These are phyloP conservation scores for Odontamblyopus rebecca DNA, from an alignment of 2,797 vertebrate species.

Conservation along the genomic window DNA sequence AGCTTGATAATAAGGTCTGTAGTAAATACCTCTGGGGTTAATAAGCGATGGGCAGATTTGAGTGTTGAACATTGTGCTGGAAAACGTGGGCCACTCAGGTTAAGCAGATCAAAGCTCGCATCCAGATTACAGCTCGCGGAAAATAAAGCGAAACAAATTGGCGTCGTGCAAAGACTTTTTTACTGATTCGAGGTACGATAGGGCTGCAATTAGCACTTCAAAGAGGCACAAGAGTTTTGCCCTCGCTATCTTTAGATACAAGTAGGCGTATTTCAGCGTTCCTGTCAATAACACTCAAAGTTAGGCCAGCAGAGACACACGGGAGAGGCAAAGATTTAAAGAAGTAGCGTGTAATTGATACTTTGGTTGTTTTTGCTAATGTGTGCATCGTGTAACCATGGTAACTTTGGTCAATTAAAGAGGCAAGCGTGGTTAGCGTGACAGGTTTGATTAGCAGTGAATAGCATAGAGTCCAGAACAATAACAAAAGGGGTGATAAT, in stretches of 20 bases:
- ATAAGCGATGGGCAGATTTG: slow-evolving; percentile 51
- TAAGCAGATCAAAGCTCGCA: slow-evolving; percentile 64
- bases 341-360: not conserved
- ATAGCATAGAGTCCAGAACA: too few relatives aligned
- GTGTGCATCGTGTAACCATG: too few relatives aligned
- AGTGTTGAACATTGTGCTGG: slow-evolving; percentile 41
- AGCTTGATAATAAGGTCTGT: slow-evolving; percentile 59
- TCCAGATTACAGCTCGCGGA: slow-evolving; percentile 57
- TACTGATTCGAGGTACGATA: slow-evolving; percentile 63
- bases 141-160: slow-evolving; percentile 70
- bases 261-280: slow-evolving; percentile 58
- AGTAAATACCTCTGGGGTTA: slow-evolving; percentile 69
- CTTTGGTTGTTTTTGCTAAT: too few relatives aligned
- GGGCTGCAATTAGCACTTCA: slow-evolving; percentile 75
- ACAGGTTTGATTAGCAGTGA: too few relatives aligned
- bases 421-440: too few relatives aligned
- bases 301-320: slow-evolving; percentile 2
- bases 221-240: slow-evolving; percentile 59
- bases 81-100: slow-evolving; percentile 40
- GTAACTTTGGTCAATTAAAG: too few relatives aligned
- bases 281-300: slow-evolving; percentile 62
- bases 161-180: slow-evolving; percentile 46
- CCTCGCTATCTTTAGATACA: slow-evolving; percentile 68
- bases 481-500: too few relatives aligned
- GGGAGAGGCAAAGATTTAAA: slow-evolving; percentile 8